Percentiles rank a stretch among this genome's conserved stretches.
These are phyloP conservation scores for Drosophila novamexicana DNA, from an alignment of 1,140 invertebrate species.

Conservation along the genomic window DNA sequence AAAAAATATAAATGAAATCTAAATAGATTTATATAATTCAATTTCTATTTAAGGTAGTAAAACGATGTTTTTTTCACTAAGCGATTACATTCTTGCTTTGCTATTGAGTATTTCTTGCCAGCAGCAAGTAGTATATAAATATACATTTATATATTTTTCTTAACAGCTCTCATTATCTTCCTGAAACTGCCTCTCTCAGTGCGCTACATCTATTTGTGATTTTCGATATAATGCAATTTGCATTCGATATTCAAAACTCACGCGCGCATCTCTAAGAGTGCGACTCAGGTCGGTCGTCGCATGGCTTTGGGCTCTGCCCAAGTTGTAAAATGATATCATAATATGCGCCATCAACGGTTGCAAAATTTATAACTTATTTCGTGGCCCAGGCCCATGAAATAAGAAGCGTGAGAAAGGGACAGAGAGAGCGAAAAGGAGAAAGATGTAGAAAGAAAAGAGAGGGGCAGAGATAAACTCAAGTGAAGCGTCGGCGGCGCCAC, in stretches of 20 bases:
- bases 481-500: conserved; percentile 75
- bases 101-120: too few relatives aligned
- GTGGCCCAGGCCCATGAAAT: conserved; percentile 18
- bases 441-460: not conserved
- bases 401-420: conserved; percentile 29
- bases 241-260: conserved; percentile 12
- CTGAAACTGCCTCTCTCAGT: too few relatives aligned
- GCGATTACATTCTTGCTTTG: too few relatives aligned
- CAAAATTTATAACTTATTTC: conserved; percentile 83
- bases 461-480: conserved; percentile 32
- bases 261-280: conserved; percentile 36
- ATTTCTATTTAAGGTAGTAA: too few relatives aligned
- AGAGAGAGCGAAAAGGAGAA: conserved; percentile 18
- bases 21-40: too few relatives aligned
- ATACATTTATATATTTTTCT: too few relatives aligned
- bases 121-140: too few relatives aligned
- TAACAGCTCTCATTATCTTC: too few relatives aligned
- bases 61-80: too few relatives aligned
- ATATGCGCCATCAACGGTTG: conserved; percentile 82
- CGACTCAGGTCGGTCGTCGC: conserved; percentile 34
- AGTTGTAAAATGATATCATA: conserved; percentile 83
- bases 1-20: too few relatives aligned
- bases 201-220: too few relatives aligned
- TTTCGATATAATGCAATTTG: not conserved
- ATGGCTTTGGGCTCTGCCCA: conserved; percentile 61